Percentiles rank a stretch among this genome's conserved stretches.
These are phyloP conservation scores for Acronicta aceris DNA, from an alignment of 2,888 invertebrate species.

Conservation along the genomic window DNA sequence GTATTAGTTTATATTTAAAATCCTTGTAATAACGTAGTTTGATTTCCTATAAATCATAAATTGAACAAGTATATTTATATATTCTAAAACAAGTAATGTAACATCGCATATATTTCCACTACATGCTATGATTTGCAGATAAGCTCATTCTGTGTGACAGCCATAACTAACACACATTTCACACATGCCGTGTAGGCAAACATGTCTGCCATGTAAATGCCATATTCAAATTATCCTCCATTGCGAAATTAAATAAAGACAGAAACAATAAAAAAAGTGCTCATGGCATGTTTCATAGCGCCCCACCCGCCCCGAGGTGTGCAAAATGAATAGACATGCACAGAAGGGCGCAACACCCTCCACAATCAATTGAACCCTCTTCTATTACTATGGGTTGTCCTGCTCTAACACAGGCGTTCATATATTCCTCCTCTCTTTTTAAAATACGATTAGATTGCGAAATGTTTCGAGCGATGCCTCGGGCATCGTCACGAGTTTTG, in stretches of 20 bases:
- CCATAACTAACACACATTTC: constrained; percentile 36
- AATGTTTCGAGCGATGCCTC: constrained; percentile 74
- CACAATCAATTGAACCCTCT: constrained; percentile 85
- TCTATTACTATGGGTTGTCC: constrained; percentile 71
- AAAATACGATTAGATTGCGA: constrained; percentile 74
- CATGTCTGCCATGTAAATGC: constrained; percentile 83
- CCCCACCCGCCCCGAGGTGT: constrained; percentile 81
- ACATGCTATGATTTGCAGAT: constrained; percentile 17
- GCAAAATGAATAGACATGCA: constrained; percentile 73
- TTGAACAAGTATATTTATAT: neutral
- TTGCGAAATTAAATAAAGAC: constrained; percentile 87
- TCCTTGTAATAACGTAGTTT: too few species aligned
- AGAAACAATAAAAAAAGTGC: constrained; percentile 81
- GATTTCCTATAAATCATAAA: too few species aligned
- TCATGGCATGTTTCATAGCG: constrained; percentile 74
- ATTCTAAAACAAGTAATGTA: constrained; percentile 7
- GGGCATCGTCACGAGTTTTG: constrained; percentile 74
- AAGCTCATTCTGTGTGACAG: constrained; percentile 26
- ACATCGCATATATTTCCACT: constrained; percentile 2
- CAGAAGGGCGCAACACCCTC: constrained; percentile 83
- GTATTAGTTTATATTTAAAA: too few species aligned
- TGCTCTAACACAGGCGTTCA: constrained; percentile 55
- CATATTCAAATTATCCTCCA: constrained; percentile 86
- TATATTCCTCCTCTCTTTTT: constrained; percentile 63
- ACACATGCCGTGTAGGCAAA: constrained; percentile 61